These are phyloP conservation scores for Xestia sexstrigata DNA, from an alignment of 2,888 invertebrate genomes.

Conservation along the genomic window DNA sequence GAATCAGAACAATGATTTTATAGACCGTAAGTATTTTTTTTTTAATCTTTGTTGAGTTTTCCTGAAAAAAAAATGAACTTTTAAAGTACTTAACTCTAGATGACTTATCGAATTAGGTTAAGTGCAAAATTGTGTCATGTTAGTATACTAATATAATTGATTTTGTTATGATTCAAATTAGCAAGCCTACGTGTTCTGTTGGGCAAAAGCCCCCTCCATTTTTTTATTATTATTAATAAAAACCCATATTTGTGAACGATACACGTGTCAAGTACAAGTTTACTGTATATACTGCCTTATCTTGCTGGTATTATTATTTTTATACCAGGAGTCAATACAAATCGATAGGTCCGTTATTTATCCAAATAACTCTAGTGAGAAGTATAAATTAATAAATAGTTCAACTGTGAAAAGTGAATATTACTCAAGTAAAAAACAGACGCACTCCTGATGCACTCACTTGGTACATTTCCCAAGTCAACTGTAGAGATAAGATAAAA, in stretches of 20 bases:
- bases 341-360: neutral
- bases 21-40: constrained; percentile 33
- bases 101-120: neutral
- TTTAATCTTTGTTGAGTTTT: neutral
- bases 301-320: neutral
- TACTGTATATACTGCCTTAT: neutral
- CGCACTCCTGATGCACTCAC: neutral
- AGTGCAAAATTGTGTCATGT: neutral
- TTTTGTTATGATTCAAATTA: neutral
- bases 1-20: constrained; percentile 33
- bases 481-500: constrained; percentile 21
- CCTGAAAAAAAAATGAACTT: too few species aligned
- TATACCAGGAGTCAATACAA: neutral
- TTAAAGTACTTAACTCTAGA: neutral
- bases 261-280: neutral
- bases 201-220: neutral
- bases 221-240: too few species aligned
- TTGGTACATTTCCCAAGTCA: constrained; percentile 15
- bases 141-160: neutral
- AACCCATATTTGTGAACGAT: neutral
- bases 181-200: too few species aligned
- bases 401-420: neutral
- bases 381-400: too few species aligned
- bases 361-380: too few species aligned
- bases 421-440: too few species aligned